Evolutionary conservation across 2,888 invertebrate genomes (phyloP), one percentile per base, ranked within the genome.

Genomic region (Stenurella melanura): DNA sequence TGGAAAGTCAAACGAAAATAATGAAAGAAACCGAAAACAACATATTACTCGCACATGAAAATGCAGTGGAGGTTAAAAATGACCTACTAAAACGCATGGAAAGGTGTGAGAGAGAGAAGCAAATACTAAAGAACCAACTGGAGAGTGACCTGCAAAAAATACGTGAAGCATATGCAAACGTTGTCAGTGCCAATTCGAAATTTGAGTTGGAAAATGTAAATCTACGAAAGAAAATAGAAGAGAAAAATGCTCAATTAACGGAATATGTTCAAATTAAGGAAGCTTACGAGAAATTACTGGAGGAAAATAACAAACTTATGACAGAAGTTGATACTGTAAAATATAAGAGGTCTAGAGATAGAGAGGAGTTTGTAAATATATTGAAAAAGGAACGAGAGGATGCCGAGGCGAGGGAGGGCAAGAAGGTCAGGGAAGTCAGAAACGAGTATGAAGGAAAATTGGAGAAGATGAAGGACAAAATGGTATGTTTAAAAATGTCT

Each of bases 391-490:
- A 88, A 63, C 85, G 82, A 19, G 86, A 83, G 19, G 87, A 87
- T n/a, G 84, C 79, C 56, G 85, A 85, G 17, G 83, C 83, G 18
- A 87, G 86, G 54, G 77, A 84, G 11, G 90, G 90, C 78, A 83
- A 91, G 76, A 91, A 90, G 80, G 89, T 90, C 7, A 89, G 90
- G 74, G 92, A 93, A 74, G 90, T 94, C 5, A 90, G 93, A 73
- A 90, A 90, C 19, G 94, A 95, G 85, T 93, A 95, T 86, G 95
- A 95, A 84, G 92, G 92, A 81, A 96, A 95, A 89, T 89, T 96
- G 85, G 94, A 94, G 85, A 92, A 94, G 88, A 94, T 96, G 92
- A 96, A 96, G 88, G 91, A 92, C 69, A 94, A 94, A 92, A 95
- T 96, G 95, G 95, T 95, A 91, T 92, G 93, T 92, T 54, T 30